Evolutionary conservation across 1,140 invertebrate genomes (phyloP), one percentile per base, ranked within the genome.

Genomic region (Solenopsis invicta): DNA sequence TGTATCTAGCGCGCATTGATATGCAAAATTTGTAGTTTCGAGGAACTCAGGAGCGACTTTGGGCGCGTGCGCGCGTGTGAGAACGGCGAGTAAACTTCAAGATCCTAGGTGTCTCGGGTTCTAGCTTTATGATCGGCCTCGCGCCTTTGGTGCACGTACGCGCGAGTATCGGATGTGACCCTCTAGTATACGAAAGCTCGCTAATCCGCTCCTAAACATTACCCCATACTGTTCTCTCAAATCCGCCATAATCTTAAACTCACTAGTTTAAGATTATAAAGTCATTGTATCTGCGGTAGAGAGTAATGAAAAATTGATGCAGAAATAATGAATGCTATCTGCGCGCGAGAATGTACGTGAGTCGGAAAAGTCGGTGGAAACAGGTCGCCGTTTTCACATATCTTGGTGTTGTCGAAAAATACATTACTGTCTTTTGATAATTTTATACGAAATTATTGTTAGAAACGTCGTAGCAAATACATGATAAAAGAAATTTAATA

Each of bases 11-110:
- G 86, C 80, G 87, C 88, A 92, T 92, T 92, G 91, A 91, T 92
- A 91, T 92, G 91, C 91, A 92, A 92, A 92, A 92, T 92, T 92
- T 92, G 89, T 92, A 91, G 91, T 92, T 92, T 88, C 86, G 87
- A 84, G 91, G 61, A 90, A 91, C 91, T 91, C 88, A 89, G 84
- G 80, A 76, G 89, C 61, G 80, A 91, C 67, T 67, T 67, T 5
- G 61, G 12, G 52, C n/a, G 52, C 50, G 71, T 50, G 45, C 59
- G 24, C 41, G 67, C 34, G 21, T 13, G 52, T 37, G 66, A 34
- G 76, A 54, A 37, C 71, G 77, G 71, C 82, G 80, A 86, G 87
- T 88, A 92, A 92, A 92, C 91, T 92, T 89, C 66, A 86, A 90
- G 86, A 90, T 89, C 82, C 72, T 45, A 21, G 48, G 12, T 52